Conservation (phyloP, 2,888 invertebrate genomes). For the Lymantria dispar region DNA sequence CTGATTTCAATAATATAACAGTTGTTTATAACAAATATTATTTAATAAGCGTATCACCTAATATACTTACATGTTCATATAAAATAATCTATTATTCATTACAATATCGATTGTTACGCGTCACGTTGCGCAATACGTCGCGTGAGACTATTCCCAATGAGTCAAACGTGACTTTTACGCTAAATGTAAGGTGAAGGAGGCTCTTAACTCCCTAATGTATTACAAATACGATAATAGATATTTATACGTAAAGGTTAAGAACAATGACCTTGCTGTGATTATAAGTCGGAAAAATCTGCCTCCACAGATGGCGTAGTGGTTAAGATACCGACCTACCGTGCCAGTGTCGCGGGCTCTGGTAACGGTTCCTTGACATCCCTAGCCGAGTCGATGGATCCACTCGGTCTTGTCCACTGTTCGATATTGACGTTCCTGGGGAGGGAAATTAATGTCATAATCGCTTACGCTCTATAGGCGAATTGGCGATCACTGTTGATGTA, state of each 20-base stretch:
- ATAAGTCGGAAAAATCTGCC: too few relatives aligned
- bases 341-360: too few relatives aligned
- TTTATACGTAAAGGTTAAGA: background rate
- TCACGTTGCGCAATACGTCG: conserved; percentile 19
- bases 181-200: conserved; percentile 4
- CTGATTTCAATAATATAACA: background rate
- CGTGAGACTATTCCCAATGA: conserved; percentile 32
- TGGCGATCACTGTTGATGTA: too few relatives aligned
- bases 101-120: conserved; percentile 26
- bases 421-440: too few relatives aligned
- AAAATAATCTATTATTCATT: conserved; percentile 27
- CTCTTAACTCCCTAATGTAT: background rate
- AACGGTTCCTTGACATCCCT: too few relatives aligned
- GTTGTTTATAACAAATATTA: background rate
- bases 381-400: too few relatives aligned
- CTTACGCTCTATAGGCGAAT: too few relatives aligned
- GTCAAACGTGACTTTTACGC: conserved; percentile 38
- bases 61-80: conserved; percentile 6
- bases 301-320: too few relatives aligned
- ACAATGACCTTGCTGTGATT: background rate
- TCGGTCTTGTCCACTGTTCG: too few relatives aligned
- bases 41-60: background rate
- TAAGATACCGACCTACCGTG: too few relatives aligned
- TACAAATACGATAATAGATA: background rate
- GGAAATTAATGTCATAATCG: too few relatives aligned